Percentiles rank a stretch among this genome's conserved stretches.
Evolutionary conservation across 2,113 vertebrate genomes (phyloP).

Genomic region (Labrus mixtus): DNA sequence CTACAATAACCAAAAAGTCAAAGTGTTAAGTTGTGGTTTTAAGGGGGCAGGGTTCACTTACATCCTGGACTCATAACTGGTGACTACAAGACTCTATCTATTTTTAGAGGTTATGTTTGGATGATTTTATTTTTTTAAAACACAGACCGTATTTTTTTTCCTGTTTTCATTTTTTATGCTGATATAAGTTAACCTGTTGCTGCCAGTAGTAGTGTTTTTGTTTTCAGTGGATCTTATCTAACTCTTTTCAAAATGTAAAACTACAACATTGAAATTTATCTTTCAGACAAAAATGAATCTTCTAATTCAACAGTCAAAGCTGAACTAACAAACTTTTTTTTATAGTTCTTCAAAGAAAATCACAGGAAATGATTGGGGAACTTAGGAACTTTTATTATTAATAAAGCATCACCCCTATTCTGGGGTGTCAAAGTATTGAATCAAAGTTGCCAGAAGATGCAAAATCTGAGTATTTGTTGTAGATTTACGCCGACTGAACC

Average conservation of each 20-base stretch:
- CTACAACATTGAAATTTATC: too few relatives aligned
- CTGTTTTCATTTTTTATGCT: not conserved
- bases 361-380: not conserved
- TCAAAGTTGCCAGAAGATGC: not conserved
- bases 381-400: not conserved
- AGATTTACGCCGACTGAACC: constrained; percentile 1
- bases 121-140: too few relatives aligned
- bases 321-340: not conserved
- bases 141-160: too few relatives aligned
- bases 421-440: not conserved
- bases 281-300: not conserved
- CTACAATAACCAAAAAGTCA: too few relatives aligned
- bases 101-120: too few relatives aligned
- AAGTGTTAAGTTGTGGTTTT: too few relatives aligned
- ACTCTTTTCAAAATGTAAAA: not conserved
- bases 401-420: not conserved
- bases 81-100: too few relatives aligned
- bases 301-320: not conserved
- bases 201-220: not conserved
- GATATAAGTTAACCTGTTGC: not conserved
- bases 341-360: not conserved
- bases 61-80: too few relatives aligned
- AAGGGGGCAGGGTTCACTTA: too few relatives aligned
- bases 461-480: not conserved
- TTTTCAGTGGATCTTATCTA: too few relatives aligned